These are phyloP conservation scores for Alethe diademata DNA, from an alignment of 2,113 vertebrate genomes.

Conservation along the genomic window DNA sequence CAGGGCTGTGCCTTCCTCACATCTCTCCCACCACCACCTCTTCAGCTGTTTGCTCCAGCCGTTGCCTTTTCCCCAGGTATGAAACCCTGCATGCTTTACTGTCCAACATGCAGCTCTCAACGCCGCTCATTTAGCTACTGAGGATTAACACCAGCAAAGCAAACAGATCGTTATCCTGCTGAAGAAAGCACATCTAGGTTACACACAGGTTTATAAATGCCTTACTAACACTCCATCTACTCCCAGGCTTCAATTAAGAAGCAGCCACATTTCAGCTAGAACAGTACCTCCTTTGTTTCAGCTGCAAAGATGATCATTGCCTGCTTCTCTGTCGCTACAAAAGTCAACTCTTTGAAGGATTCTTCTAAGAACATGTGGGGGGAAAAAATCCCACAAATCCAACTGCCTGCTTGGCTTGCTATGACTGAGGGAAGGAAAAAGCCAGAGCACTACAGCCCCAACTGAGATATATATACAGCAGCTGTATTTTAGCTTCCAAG, in stretches of 20 bases:
- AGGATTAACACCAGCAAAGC: background rate
- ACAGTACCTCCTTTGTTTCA: constrained; percentile 1
- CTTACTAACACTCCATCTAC: background rate
- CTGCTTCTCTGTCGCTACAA: background rate
- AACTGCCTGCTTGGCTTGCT: background rate
- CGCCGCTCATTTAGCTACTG: background rate
- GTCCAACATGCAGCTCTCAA: background rate
- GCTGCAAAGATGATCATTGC: background rate
- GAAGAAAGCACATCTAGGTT: background rate
- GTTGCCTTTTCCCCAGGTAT: fast-evolving
- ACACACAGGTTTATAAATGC: background rate
- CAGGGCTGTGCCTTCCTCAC: background rate
- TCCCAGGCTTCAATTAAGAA: background rate
- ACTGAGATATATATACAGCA: background rate
- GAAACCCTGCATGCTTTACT: background rate
- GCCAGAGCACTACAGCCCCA: background rate
- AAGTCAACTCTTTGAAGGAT: background rate
- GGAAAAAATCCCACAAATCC: background rate
- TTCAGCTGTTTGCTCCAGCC: background rate
- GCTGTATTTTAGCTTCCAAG: background rate
- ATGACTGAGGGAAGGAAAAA: background rate
- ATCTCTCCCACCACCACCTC: background rate
- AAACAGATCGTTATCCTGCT: background rate
- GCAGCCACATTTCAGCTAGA: background rate
- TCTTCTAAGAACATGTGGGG: background rate